Evolutionary conservation across 1,140 invertebrate species (phyloP), one percentile per base, ranked within the genome.

Genomic region (Drosophila biarmipes): DNA sequence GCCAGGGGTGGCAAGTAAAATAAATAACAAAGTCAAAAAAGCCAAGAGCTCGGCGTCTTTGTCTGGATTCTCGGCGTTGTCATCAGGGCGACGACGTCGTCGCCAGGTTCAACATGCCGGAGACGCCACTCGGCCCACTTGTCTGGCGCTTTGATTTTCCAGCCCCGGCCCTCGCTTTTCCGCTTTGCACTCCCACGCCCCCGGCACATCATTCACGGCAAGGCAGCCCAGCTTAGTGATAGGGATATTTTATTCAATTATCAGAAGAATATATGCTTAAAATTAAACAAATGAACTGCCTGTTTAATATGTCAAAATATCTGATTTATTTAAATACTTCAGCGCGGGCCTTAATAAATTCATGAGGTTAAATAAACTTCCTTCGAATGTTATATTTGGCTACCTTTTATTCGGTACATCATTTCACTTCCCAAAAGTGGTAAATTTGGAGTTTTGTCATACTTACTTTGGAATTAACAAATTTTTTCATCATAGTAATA

Each of bases 81-180:
- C 73, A 76, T 67, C 73, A 74, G 66, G 52, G 66, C 56, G 38
- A 29, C 19, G 56, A 45, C 46, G 17, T 71, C 45, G 31, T 73
- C 56, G 63, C n/a, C 66, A 68, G 66, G 56, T 51, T 66, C 72
- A 80, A 66, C 59, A 80, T 56, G 58, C 71, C 72, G 40, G 62
- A 71, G 29, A 42, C 43, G 51, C 40, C 21, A 42, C 43, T 55
- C 40, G 17, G 11, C 31, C 40, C 52, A 69, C 73, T 76, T 46
- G 61, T 58, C 49, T 61, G 52, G 37, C 29, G 51, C 61, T 76
- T 76, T 76, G 55, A 64, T 78, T 78, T 67, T 35, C 40, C 52
- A 3, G n/a, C 48, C 15, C 48, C 48, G 17, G 2, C 27, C 48
- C 31, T 15, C 4, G 15, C 27, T 51, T 51, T 49, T 51, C 15